phyloP scores from a whole-genome alignment of 2,113 vertebrate species.

The Corvus hawaiiensis region DNA sequence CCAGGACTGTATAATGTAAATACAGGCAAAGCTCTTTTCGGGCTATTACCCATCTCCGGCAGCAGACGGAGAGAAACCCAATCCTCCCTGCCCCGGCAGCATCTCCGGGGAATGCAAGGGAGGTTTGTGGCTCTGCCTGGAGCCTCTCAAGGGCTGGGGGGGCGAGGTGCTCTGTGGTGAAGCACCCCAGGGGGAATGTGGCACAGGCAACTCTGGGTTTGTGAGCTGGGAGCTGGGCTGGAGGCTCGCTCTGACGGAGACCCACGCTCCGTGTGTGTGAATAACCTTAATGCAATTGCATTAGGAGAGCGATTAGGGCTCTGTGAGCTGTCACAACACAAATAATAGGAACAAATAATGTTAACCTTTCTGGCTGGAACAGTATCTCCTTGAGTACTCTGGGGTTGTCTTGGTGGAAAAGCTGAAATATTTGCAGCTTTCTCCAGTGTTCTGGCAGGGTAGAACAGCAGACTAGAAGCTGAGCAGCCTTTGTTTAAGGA shows the following conservation, averaged over 20 bases:
- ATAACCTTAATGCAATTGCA: slow-evolving; percentile 45
- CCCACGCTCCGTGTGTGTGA: background rate
- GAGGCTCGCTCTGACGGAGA: background rate
- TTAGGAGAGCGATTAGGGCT: slow-evolving; percentile 51
- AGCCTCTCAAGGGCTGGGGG: background rate
- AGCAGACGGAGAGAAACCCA: background rate
- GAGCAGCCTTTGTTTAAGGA: slow-evolving; percentile 38
- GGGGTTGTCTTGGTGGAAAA: background rate
- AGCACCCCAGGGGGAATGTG: background rate
- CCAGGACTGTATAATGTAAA: slow-evolving; percentile 4
- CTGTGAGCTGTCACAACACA: slow-evolving; percentile 57
- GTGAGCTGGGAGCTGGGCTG: background rate
- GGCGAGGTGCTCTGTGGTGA: background rate
- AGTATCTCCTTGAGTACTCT: slow-evolving; percentile 28
- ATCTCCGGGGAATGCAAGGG: background rate
- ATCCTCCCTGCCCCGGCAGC: background rate
- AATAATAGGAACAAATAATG: slow-evolving; percentile 58
- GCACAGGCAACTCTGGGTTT: background rate
- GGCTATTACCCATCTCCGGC: background rate
- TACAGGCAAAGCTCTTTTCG: background rate
- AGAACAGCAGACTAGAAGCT: background rate
- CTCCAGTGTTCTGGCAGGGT: background rate
- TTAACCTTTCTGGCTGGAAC: slow-evolving; percentile 50
- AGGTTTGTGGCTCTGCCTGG: background rate
- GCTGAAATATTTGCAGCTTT: slow-evolving; percentile 28